phyloP scores from a whole-genome alignment of 2,113 vertebrate genomes.

The Cercopithecus mona region DNA sequence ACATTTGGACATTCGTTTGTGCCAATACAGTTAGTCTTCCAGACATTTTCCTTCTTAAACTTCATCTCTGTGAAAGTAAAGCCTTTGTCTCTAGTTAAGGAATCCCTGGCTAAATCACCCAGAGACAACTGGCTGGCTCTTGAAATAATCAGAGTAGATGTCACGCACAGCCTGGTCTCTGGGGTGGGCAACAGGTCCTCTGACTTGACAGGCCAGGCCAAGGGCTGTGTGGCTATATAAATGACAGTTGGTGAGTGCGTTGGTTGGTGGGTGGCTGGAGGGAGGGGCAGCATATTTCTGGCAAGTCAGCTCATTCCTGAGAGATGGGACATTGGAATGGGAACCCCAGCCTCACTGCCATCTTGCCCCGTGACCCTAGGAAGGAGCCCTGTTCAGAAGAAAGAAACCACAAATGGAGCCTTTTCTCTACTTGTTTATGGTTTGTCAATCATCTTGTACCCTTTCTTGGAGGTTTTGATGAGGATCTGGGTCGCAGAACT shows the following conservation, averaged over 20 bases:
- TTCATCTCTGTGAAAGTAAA: not conserved
- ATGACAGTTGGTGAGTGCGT: not conserved
- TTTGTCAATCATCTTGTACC: not conserved
- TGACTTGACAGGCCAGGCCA: not conserved
- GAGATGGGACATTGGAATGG: not conserved
- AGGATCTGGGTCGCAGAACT: not conserved
- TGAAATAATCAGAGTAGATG: not conserved
- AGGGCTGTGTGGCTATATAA: not conserved
- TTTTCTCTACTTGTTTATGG: not conserved
- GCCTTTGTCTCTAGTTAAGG: not conserved
- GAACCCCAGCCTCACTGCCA: not conserved
- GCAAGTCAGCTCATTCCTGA: not conserved
- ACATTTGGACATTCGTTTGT: not conserved
- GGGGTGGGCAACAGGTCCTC: not conserved
- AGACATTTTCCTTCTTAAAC: not conserved
- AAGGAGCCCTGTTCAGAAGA: not conserved
- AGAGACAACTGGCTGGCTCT: accelerated
- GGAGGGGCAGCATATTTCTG: not conserved
- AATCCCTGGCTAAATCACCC: not conserved
- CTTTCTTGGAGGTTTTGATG: not conserved
- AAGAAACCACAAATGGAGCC: not conserved
- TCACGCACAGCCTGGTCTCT: not conserved
- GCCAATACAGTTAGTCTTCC: not conserved
- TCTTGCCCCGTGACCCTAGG: not conserved
- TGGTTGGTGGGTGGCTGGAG: not conserved